Evolutionary conservation across 2,113 vertebrate genomes (phyloP).

Genomic region (Talpa occidentalis): DNA sequence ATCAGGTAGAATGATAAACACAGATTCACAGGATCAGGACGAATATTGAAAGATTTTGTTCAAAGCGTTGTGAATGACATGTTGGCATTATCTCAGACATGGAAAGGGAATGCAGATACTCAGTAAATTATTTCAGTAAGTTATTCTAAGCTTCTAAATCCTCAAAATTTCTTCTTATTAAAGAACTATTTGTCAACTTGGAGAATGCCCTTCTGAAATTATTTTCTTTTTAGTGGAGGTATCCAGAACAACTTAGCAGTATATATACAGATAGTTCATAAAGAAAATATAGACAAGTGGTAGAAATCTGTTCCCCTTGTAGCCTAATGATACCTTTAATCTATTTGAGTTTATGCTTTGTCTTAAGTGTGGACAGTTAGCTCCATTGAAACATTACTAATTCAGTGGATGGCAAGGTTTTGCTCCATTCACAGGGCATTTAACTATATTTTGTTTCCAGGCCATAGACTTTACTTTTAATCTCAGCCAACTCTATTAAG

Average conservation of each 20-base stretch:
- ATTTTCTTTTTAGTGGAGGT: slow-evolving; percentile 29
- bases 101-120: neutral
- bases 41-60: neutral
- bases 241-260: neutral
- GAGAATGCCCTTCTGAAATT: neutral
- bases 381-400: neutral
- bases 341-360: slow-evolving; percentile 6
- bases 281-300: neutral
- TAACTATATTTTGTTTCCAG: neutral
- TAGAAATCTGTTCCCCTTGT: neutral
- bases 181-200: slow-evolving; percentile 1
- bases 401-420: neutral
- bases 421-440: neutral
- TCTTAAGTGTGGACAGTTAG: neutral
- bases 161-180: neutral
- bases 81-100: neutral
- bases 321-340: neutral
- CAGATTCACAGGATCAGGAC: neutral
- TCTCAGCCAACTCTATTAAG: neutral
- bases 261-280: neutral
- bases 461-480: neutral
- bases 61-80: neutral
- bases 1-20: neutral
- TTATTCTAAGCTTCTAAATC: neutral
- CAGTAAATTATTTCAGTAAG: neutral